Conservation (phyloP, 2,113 vertebrate species). For the Oncorhynchus masou region DNA sequence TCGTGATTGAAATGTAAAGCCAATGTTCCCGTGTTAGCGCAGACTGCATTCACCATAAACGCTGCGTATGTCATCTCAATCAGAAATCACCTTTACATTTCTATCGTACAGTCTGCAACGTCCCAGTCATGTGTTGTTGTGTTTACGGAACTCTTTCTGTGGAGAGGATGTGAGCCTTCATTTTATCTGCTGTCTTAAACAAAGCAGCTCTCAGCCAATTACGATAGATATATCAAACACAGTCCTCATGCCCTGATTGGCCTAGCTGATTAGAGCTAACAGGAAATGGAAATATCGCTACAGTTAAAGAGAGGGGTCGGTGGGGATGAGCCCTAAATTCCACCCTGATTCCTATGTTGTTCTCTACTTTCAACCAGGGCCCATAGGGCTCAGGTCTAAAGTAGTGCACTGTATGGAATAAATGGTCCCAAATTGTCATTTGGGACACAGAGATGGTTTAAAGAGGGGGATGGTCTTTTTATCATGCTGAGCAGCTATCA, state of each 20-base stretch:
- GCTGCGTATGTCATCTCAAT: too few relatives aligned
- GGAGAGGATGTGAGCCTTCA: constrained; percentile 56
- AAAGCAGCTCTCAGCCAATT: constrained; percentile 51
- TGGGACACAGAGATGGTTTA: constrained; percentile 15
- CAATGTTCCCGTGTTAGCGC: too few relatives aligned
- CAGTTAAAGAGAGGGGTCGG: constrained; percentile 5
- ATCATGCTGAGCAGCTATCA: constrained; percentile 44
- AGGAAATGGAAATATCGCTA: constrained; percentile 43
- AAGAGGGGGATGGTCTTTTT: constrained; percentile 23
- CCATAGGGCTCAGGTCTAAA: too few relatives aligned
- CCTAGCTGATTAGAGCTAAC: constrained; percentile 40
- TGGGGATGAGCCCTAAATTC: neutral
- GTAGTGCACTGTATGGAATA: too few relatives aligned
- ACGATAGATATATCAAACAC: constrained; percentile 56
- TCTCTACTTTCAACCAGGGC: too few relatives aligned
- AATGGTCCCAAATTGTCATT: too few relatives aligned
- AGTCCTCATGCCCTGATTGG: constrained; percentile 37
- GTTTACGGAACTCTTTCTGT: constrained; percentile 27
- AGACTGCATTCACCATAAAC: too few relatives aligned
- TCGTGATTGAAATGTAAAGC: too few relatives aligned
- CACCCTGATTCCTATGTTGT: too few relatives aligned
- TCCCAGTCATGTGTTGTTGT: constrained; percentile 5
- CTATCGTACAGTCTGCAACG: too few relatives aligned
- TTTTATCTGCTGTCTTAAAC: constrained; percentile 55
- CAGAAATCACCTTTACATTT: too few relatives aligned